Percentiles rank a stretch among this genome's conserved stretches.
phyloP scores from a whole-genome alignment of 2,797 vertebrate genomes.

The Urocyon cinereoargenteus region DNA sequence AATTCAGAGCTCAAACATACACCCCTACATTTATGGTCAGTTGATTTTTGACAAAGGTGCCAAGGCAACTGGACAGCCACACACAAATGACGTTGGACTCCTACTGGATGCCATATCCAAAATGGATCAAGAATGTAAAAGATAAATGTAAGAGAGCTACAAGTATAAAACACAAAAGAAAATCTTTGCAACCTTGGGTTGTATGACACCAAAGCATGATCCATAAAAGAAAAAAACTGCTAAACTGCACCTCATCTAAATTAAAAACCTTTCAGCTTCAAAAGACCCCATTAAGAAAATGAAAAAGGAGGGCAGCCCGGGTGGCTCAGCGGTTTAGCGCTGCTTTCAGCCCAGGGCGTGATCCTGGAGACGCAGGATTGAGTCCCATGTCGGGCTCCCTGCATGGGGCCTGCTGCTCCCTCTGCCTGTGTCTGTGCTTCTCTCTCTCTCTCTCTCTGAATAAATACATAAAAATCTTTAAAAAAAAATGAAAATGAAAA shows the following conservation, averaged over 20 bases:
- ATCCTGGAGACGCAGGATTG: no score
- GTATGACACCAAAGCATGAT: not conserved
- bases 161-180: not conserved
- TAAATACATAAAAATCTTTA: no score
- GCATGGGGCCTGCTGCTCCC: no score
- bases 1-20: not conserved
- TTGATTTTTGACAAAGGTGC: not conserved
- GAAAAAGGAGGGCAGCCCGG: not conserved
- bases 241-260: not conserved
- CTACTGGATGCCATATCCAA: not conserved
- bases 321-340: no score
- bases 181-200: no score
- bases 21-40: rapidly evolving
- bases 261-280: not conserved
- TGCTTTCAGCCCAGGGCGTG: no score
- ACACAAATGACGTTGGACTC: rapidly evolving
- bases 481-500: not conserved
- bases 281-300: not conserved
- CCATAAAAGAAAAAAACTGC: not conserved
- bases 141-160: not conserved
- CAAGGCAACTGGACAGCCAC: not conserved
- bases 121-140: not conserved
- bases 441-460: no score
- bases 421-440: no score
- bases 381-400: no score